These are phyloP conservation scores for Phoebastria nigripes DNA, from an alignment of 2,797 vertebrate species.

Conservation along the genomic window DNA sequence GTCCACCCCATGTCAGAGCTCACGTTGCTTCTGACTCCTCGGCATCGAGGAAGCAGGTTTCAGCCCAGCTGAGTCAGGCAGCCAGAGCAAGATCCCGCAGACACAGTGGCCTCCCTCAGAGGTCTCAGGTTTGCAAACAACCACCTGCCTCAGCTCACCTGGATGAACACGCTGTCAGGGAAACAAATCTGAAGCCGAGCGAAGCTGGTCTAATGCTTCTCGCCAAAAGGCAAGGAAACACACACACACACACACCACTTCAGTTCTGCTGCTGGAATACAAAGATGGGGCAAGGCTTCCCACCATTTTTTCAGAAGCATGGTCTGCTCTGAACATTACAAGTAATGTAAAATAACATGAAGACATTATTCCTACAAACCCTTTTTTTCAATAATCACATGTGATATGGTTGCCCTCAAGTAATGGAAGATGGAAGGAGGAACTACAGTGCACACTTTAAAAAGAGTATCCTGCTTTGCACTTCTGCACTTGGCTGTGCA, in stretches of 20 bases:
- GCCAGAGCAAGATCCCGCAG: neutral
- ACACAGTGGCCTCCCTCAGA: neutral
- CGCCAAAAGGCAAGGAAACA: neutral
- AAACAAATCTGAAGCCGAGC: neutral
- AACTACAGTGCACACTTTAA: neutral
- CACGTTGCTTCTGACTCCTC: neutral
- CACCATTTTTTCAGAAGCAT: neutral
- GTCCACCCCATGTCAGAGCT: neutral
- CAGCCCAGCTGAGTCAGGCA: fast-evolving
- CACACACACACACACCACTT: fast-evolving
- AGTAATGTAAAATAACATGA: neutral
- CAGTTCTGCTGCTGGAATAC: neutral
- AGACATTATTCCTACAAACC: neutral
- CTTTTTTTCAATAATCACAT: neutral
- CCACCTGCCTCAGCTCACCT: neutral
- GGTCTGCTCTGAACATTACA: neutral
- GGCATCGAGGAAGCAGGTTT: neutral
- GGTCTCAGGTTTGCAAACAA: neutral
- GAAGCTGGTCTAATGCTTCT: neutral
- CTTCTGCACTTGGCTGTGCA: neutral
- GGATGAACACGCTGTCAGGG: neutral
- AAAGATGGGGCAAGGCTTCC: neutral
- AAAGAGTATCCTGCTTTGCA: neutral
- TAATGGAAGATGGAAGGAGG: neutral
- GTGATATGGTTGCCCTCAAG: neutral